Evolutionary conservation across 2,113 vertebrate species (phyloP), one percentile per base, ranked within the genome.

Genomic region (Trogon melanurus): DNA sequence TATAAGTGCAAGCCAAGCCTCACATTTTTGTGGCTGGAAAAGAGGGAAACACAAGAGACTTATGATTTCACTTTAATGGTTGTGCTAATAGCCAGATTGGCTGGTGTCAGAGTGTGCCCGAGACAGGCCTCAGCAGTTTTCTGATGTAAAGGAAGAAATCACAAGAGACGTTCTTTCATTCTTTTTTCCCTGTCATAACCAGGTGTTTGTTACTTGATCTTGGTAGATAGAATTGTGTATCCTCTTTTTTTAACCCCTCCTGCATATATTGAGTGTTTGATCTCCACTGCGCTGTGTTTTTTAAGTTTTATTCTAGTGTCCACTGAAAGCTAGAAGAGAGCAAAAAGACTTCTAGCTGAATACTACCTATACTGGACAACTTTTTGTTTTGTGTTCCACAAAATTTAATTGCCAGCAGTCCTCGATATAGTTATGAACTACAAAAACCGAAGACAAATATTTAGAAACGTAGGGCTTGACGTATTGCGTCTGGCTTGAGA

Each of bases 11-110:
- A 95, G 83, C n/a, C 91, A 93, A 75, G 23, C 36, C 34, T 93
- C 50, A 60, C 56, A 36, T 75, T 92, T 96, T 93, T 47, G 81
- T 21, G 34, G 20, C 32, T 93, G 89, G n/a, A 76, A 93, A 93
- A 89, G 82, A 58, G 85, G 36, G 72, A 81, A 86, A 81, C 87
- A 51, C 16, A 64, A 71, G 89, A 90, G 91, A 83, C 66, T 54
- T 58, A 62, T 45, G 85, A 91, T 83, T 96, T 81, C 75, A 66
- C 61, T 91, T 23, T 58, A 86, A 48, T 4, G 20, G 73, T 45
- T 45, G 26, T 71, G 45, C 75, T 93, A 90, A 92, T 72, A 71
- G 72, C 48, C 62, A 72, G 70, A 79, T 95, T 89, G 79, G 18
- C 76, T 51, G 44, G 50, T 88, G 58, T 73, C 74, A 76, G 44